Evolutionary conservation across 2,113 vertebrate genomes (phyloP), one percentile per base, ranked within the genome.

Genomic region (Hippoglossus stenolepis): DNA sequence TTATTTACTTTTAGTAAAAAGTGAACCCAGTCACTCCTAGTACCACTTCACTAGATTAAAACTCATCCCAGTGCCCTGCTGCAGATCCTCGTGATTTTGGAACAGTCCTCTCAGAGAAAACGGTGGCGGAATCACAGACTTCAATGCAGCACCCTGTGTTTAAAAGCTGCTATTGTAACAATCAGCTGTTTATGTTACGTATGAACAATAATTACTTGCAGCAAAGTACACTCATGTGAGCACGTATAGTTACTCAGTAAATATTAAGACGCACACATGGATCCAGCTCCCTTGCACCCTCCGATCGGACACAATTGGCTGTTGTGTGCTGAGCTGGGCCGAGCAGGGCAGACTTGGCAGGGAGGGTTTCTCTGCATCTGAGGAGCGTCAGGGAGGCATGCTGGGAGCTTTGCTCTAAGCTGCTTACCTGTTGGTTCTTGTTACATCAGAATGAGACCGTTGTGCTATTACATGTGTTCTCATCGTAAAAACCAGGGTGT

Each of bases 361-460:
- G 47, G 57, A 81, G 75, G 38, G 59, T 70, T 80, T 87, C 73
- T 68, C 80, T 64, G 58, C 73, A 65, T 82, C 82, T 75, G 72
- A 85, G 77, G 76, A 91, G 79, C 73, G 75, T 77, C 75, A 21
- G 68, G 63, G 77, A 82, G 75, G 75, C 83, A 75, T 68, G 73
- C 85, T 65, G 62, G 59, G 85, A 90, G 92, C 91, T 93, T 91
- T 94, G 66, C 85, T 62, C 70, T 93, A 94, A 95, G 92, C 92
- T 87, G 82, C 92, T 94, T 94, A 93, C 82, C 85, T 76, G 87
- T 79, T 81, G 74, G 77, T 74, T 85, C 66, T 77, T 77, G 71
- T 91, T 93, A 77, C 79, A 63, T 87, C 78, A 83, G 79, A 89
- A 62, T 77, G 71, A 90, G 75, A 77, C 69, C 70, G 73, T 75